Base-by-base conservation (phyloP, 1,140 invertebrate species). In the Yoshiicerus persimilis region DNA sequence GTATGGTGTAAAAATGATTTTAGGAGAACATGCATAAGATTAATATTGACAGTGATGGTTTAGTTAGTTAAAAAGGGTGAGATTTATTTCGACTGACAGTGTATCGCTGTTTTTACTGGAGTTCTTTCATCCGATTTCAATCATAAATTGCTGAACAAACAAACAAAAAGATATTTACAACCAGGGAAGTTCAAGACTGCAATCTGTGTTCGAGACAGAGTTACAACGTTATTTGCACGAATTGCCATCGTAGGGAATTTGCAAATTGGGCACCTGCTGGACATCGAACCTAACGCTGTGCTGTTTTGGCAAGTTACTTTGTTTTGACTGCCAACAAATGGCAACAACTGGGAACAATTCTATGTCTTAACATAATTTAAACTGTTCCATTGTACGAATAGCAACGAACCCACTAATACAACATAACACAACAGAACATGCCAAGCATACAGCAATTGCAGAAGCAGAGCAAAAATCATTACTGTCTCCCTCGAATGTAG, bases 281-380 rank as follows among this genome's bases (percentile, higher is more conserved):
- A 87, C 86, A 87, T 47, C 80, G 86, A 87, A 87, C 86, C 47
- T 56, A 85, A 83, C 16, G n/a, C 84, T 27, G 16, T 36, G 83
- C 86, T 34, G 34, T 87, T 87, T 87, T 87, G 86, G 86, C 86
- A 87, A 77, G 39, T 87, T 23, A 41, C 38, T 47, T 87, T 87
- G 86, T 83, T 83, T 56, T 62, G 70, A 83, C 86, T 87, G 86
- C 86, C 86, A 87, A 87, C 39, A 75, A 83, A 66, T 86, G 80
- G 86, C 86, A 83, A 83, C 86, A 87, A 87, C 86, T 87, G 86
- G 86, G 80, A 87, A 87, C 80, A 39, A 87, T 87, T 87, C 62
- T 62, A 23, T n/a, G 75, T 87, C 75, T 56, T 64, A 85, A 4
- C 25, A 56, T 80, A 80, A 80, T 36, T 80, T 80, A 80, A 36